Percentiles rank a stretch among this genome's conserved stretches.
Conservation (phyloP, 2,113 vertebrate genomes). For the Hippocampus guttulatus region DNA sequence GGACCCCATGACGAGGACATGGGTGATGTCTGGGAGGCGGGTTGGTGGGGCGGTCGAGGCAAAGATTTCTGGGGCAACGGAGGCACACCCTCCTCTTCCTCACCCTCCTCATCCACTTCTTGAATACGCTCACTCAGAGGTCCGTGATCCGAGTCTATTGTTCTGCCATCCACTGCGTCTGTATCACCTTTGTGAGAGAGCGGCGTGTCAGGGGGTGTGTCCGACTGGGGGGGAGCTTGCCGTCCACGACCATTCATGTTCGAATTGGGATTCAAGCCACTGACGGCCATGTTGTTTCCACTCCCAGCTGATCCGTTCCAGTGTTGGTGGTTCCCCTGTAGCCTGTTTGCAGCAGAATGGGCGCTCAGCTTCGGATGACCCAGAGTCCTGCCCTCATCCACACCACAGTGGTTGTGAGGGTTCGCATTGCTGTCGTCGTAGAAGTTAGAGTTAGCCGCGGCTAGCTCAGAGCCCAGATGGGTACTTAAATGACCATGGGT, state of each 20-base stretch:
- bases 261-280: conserved; percentile 53
- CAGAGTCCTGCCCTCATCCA: conserved; percentile 66
- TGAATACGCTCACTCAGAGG: conserved; percentile 34
- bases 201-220: conserved; percentile 74
- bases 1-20: conserved; percentile 54
- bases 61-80: conserved; percentile 77
- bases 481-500: conserved; percentile 46
- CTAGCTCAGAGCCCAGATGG: conserved; percentile 42
- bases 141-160: conserved; percentile 13
- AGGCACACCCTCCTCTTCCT: conserved; percentile 64
- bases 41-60: conserved; percentile 63
- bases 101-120: conserved; percentile 30
- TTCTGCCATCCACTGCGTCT: neutral
- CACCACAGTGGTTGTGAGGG: conserved; percentile 66
- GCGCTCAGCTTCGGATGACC: conserved; percentile 46
- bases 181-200: conserved; percentile 54
- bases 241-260: conserved; percentile 67
- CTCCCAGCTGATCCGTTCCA: conserved; percentile 74
- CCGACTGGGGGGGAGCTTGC: conserved; percentile 74
- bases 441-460: conserved; percentile 70
- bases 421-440: conserved; percentile 76
- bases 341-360: conserved; percentile 41
- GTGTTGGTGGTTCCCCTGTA: conserved; percentile 68
- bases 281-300: conserved; percentile 28
- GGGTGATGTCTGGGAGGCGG: conserved; percentile 52